Evolutionary conservation across 2,888 invertebrate genomes (phyloP).

Genomic region (Tetragonula carbonaria): DNA sequence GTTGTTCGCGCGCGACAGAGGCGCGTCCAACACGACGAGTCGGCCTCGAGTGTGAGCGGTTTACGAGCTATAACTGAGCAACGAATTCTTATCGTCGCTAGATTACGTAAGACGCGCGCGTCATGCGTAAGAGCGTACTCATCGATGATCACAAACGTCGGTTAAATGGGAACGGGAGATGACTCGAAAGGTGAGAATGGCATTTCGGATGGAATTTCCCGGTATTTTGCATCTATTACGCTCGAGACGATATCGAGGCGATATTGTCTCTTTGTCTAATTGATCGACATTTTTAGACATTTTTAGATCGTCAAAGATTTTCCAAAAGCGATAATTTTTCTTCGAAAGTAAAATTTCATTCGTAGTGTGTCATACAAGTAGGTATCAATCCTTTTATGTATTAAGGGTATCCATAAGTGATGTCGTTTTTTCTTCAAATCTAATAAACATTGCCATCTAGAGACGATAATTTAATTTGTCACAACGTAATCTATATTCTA

Average conservation of each 20-base stretch:
- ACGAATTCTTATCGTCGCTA: slow-evolving; percentile 40
- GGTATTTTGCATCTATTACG: not conserved
- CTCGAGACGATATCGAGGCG: not conserved
- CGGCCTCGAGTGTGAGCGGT: slow-evolving; percentile 15
- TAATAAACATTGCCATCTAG: too few species aligned
- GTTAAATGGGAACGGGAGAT: not conserved
- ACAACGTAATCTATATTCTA: too few species aligned
- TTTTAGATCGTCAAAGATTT: not conserved
- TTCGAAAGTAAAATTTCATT: not conserved
- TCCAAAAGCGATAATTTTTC: not conserved
- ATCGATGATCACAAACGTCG: not conserved
- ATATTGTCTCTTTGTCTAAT: not conserved
- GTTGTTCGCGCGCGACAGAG: slow-evolving; percentile 17
- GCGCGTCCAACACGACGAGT: slow-evolving; percentile 17
- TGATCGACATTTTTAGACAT: not conserved
- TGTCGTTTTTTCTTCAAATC: too few species aligned
- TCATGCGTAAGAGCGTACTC: slow-evolving; percentile 10
- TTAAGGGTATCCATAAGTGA: too few species aligned
- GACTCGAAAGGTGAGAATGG: not conserved
- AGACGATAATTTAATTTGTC: too few species aligned
- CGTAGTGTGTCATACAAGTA: too few species aligned
- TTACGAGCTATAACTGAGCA: slow-evolving; percentile 45
- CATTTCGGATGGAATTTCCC: not conserved
- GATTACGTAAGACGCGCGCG: slow-evolving; percentile 38
- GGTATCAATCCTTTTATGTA: too few species aligned